These are phyloP conservation scores for Catonia carolina DNA, from an alignment of 2,888 invertebrate genomes.

Conservation along the genomic window DNA sequence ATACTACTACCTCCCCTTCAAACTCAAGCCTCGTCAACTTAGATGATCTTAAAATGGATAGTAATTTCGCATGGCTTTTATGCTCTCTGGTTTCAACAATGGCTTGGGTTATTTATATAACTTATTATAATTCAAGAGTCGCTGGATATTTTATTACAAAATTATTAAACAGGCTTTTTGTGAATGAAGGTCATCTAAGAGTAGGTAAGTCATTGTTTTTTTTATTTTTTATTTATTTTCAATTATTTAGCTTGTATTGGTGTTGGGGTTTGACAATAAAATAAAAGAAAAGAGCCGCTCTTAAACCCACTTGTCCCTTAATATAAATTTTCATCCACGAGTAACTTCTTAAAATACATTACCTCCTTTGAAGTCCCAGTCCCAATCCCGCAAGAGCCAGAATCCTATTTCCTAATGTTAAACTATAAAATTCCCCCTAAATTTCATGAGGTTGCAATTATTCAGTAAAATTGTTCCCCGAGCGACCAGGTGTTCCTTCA, in stretches of 20 bases:
- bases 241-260: not conserved
- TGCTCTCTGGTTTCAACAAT: constrained; percentile 76
- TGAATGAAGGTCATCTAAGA: constrained; percentile 79
- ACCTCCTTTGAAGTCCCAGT: too few relatives aligned
- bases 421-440: not conserved
- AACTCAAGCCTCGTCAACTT: constrained; percentile 25
- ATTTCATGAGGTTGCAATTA: too few relatives aligned
- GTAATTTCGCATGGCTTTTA: constrained; percentile 67
- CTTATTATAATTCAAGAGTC: constrained; percentile 90
- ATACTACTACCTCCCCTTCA: constrained; percentile 28
- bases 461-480: too few relatives aligned
- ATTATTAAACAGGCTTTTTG: constrained; percentile 78
- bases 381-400: too few relatives aligned
- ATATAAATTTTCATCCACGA: too few relatives aligned
- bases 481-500: too few relatives aligned
- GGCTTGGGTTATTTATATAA: constrained; percentile 88
- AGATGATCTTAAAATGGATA: constrained; percentile 67
- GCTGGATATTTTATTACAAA: constrained; percentile 85
- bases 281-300: too few relatives aligned
- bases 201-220: constrained; percentile 56
- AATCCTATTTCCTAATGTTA: not conserved
- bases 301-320: too few relatives aligned
- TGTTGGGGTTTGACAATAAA: too few relatives aligned
- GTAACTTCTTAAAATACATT: too few relatives aligned
- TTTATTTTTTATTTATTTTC: not conserved